Evolutionary conservation across 2,888 invertebrate species (phyloP).

Genomic region (Coenonympha glycerion): DNA sequence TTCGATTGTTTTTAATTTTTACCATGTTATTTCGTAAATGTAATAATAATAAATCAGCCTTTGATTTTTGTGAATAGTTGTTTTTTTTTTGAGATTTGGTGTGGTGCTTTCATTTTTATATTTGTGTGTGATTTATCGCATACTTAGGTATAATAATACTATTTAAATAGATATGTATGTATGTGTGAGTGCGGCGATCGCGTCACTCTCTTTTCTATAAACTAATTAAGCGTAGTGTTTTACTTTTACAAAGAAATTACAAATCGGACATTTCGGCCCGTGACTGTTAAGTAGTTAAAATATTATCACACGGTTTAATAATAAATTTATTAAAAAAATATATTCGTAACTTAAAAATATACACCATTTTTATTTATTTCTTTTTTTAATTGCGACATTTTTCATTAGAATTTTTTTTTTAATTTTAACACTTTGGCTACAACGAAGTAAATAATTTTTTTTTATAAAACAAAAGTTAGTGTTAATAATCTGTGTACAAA

Average conservation of each 20-base stretch:
- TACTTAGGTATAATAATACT: slow-evolving; percentile 38
- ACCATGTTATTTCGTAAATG: slow-evolving; percentile 17
- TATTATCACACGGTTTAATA: neutral
- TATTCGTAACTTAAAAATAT: too few relatives aligned
- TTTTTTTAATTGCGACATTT: too few relatives aligned
- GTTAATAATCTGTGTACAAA: too few relatives aligned
- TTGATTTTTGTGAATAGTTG: slow-evolving; percentile 33
- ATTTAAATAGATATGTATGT: slow-evolving; percentile 41
- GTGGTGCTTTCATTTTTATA: slow-evolving; percentile 46
- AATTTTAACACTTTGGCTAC: too few relatives aligned
- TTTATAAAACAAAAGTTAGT: too few relatives aligned
- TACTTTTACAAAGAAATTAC: slow-evolving; percentile 71
- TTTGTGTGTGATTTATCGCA: slow-evolving; percentile 42
- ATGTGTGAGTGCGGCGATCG: slow-evolving; percentile 57
- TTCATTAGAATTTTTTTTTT: too few relatives aligned
- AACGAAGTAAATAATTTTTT: too few relatives aligned
- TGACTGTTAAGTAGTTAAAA: slow-evolving; percentile 35
- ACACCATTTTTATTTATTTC: too few relatives aligned
- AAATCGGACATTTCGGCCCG: slow-evolving; percentile 52
- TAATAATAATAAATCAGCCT: slow-evolving; percentile 37
- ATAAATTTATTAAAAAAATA: too few relatives aligned
- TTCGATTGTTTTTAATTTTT: slow-evolving; percentile 26
- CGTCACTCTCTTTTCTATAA: slow-evolving; percentile 50
- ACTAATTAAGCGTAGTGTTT: slow-evolving; percentile 70
- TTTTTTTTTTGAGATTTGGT: slow-evolving; percentile 43